Percentiles rank a stretch among this genome's conserved stretches.
phyloP scores from a whole-genome alignment of 1,140 invertebrate genomes.

The Luehdorfia chinensis region DNA sequence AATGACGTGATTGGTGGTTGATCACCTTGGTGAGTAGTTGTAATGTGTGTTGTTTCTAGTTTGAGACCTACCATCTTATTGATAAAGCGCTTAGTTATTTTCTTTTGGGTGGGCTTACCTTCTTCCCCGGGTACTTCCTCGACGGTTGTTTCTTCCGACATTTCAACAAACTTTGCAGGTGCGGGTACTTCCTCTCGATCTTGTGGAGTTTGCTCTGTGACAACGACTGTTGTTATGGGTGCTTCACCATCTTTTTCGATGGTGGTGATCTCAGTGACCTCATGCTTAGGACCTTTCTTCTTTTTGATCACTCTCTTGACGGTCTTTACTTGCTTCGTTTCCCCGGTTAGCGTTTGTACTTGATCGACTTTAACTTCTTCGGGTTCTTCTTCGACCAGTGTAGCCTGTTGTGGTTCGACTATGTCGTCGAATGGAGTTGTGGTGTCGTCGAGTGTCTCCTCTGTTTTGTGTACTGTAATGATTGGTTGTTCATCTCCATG shows the following conservation, averaged over 20 bases:
- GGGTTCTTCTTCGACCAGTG: slow-evolving; percentile 18
- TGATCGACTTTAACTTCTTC: slow-evolving; percentile 17
- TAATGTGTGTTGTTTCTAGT: slow-evolving; percentile 44
- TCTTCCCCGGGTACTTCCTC: slow-evolving; percentile 21
- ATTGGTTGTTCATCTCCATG: slow-evolving; percentile 38
- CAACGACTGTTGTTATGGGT: slow-evolving; percentile 38
- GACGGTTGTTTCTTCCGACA: slow-evolving; percentile 47
- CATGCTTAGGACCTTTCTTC: slow-evolving; percentile 6
- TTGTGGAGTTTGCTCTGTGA: slow-evolving; percentile 18
- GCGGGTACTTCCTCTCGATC: slow-evolving; percentile 17
- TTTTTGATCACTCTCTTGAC: slow-evolving; percentile 15
- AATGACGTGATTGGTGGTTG: slow-evolving; percentile 30
- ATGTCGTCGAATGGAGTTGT: slow-evolving; percentile 18
- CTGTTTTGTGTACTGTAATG: slow-evolving; percentile 35
- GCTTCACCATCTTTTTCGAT: slow-evolving; percentile 14
- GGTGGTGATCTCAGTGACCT: slow-evolving; percentile 17
- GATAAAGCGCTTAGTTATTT: slow-evolving; percentile 54
- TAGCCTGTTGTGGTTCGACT: slow-evolving; percentile 7
- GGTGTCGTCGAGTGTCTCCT: slow-evolving; percentile 37
- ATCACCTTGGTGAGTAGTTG: slow-evolving; percentile 42
- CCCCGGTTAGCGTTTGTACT: slow-evolving; percentile 17
- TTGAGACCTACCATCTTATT: slow-evolving; percentile 49
- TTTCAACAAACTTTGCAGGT: slow-evolving; percentile 21
- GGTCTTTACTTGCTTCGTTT: slow-evolving; percentile 7
- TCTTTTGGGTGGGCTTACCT: slow-evolving; percentile 50